Base-by-base conservation (phyloP, 2,113 vertebrate species). In the Leptobrachium ailaonicum region DNA sequence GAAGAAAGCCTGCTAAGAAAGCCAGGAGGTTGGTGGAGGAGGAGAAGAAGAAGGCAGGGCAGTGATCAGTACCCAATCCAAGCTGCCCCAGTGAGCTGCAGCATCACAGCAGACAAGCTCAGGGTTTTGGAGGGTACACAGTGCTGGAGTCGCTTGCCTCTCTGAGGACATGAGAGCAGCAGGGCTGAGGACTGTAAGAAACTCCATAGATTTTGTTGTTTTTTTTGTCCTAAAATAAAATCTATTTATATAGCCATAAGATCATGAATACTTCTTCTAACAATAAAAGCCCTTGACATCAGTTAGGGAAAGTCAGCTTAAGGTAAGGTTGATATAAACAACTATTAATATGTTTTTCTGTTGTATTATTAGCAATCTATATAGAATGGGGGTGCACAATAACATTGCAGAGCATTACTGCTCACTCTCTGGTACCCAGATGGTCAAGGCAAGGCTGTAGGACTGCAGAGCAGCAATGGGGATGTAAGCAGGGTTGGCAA, bases 231-330 rank as follows among this genome's bases (percentile, higher is more conserved):
- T 60, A 13, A 60, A 60, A 60, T 60, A 11, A 2, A 50, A 50
- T 5, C 1, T 50, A 50, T 50, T 5, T 50, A 50, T 50, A 32
- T 50, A 50, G 8, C 8, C 4, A 8, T 50, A 8, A 8, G 47
- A 50, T 50, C 8, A 50, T 4, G 47, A 50, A 50, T 50, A 50
- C 85, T 86, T 8, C 62, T 72, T 8, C 62, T 72, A 73, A 80
- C 83, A 84, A 87, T 82, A 88, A 92, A 88, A 90, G 89, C 88
- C 20, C 84, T 89, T 88, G 85, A 85, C 88, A 88, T 83, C 91
- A 90, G 87, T 91, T 87, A 91, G 91, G 89, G 91, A 88, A 85
- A 90, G 87, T 86, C 89, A 85, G 85, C 88, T 80, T 50, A 88
- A 93, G 93, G 93, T 94, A 94, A 94, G 93, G 80, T 83, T 89